Percentiles rank a stretch among this genome's conserved stretches.
Conservation (phyloP, 2,888 invertebrate genomes). For the Drosophila cognata region DNA sequence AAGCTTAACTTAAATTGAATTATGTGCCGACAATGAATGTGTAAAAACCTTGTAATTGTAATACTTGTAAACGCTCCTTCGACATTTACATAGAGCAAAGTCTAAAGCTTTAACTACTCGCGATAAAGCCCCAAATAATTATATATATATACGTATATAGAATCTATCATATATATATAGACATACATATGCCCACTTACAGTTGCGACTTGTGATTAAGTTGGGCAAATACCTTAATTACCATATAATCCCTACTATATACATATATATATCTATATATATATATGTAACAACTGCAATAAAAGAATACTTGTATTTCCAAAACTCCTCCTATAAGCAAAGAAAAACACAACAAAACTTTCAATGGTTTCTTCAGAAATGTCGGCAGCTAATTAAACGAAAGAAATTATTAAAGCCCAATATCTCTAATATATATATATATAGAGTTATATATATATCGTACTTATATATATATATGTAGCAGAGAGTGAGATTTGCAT, state of each 20-base stretch:
- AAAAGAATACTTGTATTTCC: conserved; percentile 51
- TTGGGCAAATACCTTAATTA: conserved; percentile 29
- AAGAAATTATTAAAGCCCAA: conserved; percentile 30
- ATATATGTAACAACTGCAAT: conserved; percentile 24
- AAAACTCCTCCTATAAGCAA: conserved; percentile 8
- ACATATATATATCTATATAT: conserved; percentile 14
- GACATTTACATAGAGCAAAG: conserved; percentile 51
- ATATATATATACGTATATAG: conserved; percentile 17
- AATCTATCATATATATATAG: conserved; percentile 20
- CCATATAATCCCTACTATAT: conserved; percentile 16
- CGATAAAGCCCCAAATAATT: conserved; percentile 5
- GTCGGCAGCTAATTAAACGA: conserved; percentile 59
- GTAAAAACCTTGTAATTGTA: conserved; percentile 53
- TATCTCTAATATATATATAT: conserved; percentile 35
- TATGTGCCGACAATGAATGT: conserved; percentile 52
- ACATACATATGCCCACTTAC: conserved; percentile 9
- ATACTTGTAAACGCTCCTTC: conserved; percentile 36
- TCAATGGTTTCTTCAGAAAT: conserved; percentile 75
- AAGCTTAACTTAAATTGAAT: conserved; percentile 19
- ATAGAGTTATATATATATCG: conserved; percentile 3
- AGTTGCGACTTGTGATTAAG: conserved; percentile 43
- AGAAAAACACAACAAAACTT: conserved; percentile 48
- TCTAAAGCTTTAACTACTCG: conserved; percentile 66
- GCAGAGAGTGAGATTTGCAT: conserved; percentile 41
- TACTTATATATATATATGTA: conserved; percentile 13